Percentiles rank a stretch among this genome's conserved stretches.
Conservation (phyloP, 2,113 vertebrate genomes). For the Barnardius zonarius region DNA sequence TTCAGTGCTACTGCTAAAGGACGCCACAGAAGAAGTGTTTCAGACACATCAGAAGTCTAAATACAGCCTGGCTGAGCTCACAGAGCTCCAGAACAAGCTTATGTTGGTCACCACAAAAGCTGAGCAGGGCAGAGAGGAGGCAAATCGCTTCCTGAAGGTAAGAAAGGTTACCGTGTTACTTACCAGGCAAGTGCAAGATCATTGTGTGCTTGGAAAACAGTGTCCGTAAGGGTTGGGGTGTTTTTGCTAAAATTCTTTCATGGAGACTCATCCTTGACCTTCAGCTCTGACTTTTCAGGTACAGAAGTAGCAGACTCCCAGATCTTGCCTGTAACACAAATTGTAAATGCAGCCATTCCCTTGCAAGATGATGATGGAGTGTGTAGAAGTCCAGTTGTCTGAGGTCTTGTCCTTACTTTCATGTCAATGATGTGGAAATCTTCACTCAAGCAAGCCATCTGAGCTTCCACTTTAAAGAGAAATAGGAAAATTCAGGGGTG, state of each 20-base stretch:
- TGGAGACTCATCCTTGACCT: not conserved
- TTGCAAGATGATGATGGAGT: not conserved
- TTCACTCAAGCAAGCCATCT: not conserved
- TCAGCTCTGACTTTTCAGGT: not conserved
- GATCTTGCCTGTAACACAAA: not conserved
- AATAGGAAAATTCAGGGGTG: not conserved
- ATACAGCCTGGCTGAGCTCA: slow-evolving; percentile 70
- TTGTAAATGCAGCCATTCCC: not conserved
- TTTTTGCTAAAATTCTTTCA: not conserved
- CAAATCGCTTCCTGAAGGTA: slow-evolving; percentile 76
- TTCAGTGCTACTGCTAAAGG: slow-evolving; percentile 58
- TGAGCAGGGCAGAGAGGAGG: slow-evolving; percentile 74
- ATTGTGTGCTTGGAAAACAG: not conserved
- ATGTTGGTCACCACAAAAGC: slow-evolving; percentile 79
- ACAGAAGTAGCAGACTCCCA: not conserved
- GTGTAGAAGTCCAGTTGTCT: not conserved
- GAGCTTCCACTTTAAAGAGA: not conserved
- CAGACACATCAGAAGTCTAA: slow-evolving; percentile 18
- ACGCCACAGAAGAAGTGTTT: slow-evolving; percentile 48
- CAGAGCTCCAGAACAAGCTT: slow-evolving; percentile 80
- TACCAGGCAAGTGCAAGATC: not conserved
- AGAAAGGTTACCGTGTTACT: not conserved
- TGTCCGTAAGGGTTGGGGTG: not conserved
- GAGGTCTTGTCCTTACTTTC: not conserved
- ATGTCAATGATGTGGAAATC: not conserved